phyloP scores from a whole-genome alignment of 2,888 invertebrate species.

The Eurytoma californica region DNA sequence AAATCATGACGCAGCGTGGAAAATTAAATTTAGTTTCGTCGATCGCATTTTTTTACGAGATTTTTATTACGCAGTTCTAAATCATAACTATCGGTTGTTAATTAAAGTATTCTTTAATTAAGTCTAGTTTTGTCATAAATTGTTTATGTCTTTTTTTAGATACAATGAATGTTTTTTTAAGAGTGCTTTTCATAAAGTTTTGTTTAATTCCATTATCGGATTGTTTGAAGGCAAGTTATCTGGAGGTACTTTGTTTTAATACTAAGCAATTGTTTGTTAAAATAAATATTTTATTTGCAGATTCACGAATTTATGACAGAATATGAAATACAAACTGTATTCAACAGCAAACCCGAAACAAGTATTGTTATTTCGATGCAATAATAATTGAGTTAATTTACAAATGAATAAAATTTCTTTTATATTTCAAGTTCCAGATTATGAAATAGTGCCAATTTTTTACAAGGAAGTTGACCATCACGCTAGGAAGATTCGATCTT shows the following conservation, averaged over 20 bases:
- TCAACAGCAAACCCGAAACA: neutral
- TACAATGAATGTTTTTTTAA: neutral
- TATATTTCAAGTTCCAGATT: slow-evolving; percentile 53
- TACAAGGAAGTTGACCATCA: neutral
- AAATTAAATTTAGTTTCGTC: no score
- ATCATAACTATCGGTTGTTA: no score
- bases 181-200: neutral
- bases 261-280: neutral
- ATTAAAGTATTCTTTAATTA: no score
- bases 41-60: no score
- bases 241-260: neutral
- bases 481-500: neutral
- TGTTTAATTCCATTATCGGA: neutral
- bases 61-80: no score
- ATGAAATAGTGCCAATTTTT: slow-evolving; percentile 52
- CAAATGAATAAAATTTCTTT: neutral
- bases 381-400: neutral
- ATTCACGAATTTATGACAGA: slow-evolving; percentile 25
- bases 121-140: no score
- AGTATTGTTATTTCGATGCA: neutral
- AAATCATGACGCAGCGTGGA: no score
- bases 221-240: no score
- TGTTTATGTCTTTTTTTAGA: neutral
- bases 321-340: slow-evolving; percentile 7
- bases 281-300: neutral